Base-by-base conservation (phyloP, 1,140 invertebrate species). In the Cydia strobilella region DNA sequence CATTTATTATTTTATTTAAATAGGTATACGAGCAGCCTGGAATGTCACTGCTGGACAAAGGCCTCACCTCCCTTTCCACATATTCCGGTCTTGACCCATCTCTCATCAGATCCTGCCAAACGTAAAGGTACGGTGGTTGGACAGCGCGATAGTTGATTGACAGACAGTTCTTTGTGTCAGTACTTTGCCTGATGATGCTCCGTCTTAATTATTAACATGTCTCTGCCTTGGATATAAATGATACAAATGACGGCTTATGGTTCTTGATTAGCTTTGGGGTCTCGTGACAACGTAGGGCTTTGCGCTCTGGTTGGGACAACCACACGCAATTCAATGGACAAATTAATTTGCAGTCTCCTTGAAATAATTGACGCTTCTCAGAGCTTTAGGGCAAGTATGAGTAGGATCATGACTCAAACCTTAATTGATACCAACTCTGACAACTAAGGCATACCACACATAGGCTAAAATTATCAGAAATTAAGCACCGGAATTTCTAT, bases 351-450 rank as follows among this genome's bases (percentile, higher is more conserved):
- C 51, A 54, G 51, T 59, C 54, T 59, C 54, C 54, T 59, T 59
- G 54, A 59, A 59, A 59, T 59, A 59, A 59, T 59, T 59, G 54
- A 59, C 54, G 18, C 15, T 59, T 59, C 54, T 59, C 54, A 59
- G 20, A 59, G 54, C 54, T 59, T 59, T 59, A 59, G 20, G 54
- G 54, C 54, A 23, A 18, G 5, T 6, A 51, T 12, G 48, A 51
- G 35, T 39, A 10, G 54, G 15, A 59, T 59, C 54, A 59, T 59
- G 54, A 59, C 54, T 59, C 20, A 20, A 59, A 7, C 15, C n/a
- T 7, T 18, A 54, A 54, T 54, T 54, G n/a, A 54, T 18, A 54
- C 51, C 5, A n/a, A 54, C n/a, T 54, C 42, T 45, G 42, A 12
- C 13, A 45, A 45, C 42, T 15, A 45, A 45, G 13, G 42, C 42